These are phyloP conservation scores for Cyclophora punctaria DNA, from an alignment of 2,888 invertebrate genomes.

Conservation along the genomic window DNA sequence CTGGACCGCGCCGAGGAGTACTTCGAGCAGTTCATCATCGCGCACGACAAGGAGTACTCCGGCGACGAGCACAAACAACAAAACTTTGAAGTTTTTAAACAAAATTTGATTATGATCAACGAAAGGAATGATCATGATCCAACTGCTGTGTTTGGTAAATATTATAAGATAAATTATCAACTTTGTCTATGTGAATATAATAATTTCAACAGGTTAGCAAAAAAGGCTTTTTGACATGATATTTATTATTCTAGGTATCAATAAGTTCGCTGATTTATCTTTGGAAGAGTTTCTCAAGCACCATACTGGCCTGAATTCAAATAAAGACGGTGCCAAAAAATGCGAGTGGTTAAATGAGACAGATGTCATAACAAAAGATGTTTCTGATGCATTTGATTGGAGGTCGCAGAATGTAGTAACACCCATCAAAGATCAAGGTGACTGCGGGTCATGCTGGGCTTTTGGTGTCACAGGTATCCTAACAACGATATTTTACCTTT, in stretches of 20 bases:
- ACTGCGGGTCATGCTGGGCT: background rate
- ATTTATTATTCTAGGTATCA: background rate
- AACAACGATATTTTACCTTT: background rate
- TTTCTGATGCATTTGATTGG: background rate
- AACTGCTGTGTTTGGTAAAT: background rate
- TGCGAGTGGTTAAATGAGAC: background rate
- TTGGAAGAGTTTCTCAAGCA: background rate
- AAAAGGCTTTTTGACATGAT: too few species aligned
- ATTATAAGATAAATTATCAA: too few species aligned
- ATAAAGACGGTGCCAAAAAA: background rate
- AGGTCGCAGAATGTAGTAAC: background rate
- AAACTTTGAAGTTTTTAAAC: background rate
- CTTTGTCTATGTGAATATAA: too few species aligned
- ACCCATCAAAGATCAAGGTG: background rate
- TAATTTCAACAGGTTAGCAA: too few species aligned
- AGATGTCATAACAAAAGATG: background rate
- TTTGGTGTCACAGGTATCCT: background rate
- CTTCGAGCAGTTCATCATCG: constrained; percentile 1
- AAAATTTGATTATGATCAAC: background rate
- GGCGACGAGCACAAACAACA: background rate
- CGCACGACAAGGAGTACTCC: background rate
- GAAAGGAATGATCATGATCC: background rate
- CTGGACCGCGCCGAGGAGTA: background rate
- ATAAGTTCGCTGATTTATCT: background rate
- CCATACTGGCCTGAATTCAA: background rate